Evolutionary conservation across 2,113 vertebrate genomes (phyloP), one percentile per base, ranked within the genome.

Genomic region (Abramis brama): DNA sequence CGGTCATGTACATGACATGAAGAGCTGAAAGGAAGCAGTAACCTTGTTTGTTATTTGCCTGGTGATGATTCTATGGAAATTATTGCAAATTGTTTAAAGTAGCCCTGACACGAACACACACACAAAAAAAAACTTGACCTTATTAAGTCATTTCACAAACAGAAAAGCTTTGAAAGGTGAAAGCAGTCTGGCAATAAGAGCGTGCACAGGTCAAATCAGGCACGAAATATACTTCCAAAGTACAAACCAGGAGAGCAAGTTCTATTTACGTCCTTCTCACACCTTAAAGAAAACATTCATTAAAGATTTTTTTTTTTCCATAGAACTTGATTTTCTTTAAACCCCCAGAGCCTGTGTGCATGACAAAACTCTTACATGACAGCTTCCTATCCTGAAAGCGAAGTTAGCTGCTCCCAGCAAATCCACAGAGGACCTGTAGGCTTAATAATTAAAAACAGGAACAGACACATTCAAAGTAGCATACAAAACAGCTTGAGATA

Each of bases 11-110:
- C 86, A 91, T 86, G 90, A 86, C 6, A 70, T 45, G 66, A 87
- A 86, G 87, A 83, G 88, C 82, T 85, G 89, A 88, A 85, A 88
- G 90, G 88, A 87, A 89, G 70, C 77, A 66, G 83, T 92, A 92
- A 95, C 92, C 93, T 94, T 95, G 93, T 93, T 93, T 94, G 94
- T 93, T 95, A 93, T 93, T 93, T 93, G 91, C 90, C 90, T 90
- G 92, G 87, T 90, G 93, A 91, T 93, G 92, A 94, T 93, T 91
- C 92, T 93, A 94, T 94, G 93, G 93, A 95, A 95, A 95, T 95
- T 83, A 93, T 93, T 95, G 93, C 93, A 95, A 95, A 94, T 95
- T 94, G 91, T 92, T 92, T 93, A 93, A 94, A 93, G 91, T 92
- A 91, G 86, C 93, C 93, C 91, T 94, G 93, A 93, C 92, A 93